Percentiles rank a stretch among this genome's conserved stretches.
These are phyloP conservation scores for Idaea straminata DNA, from an alignment of 2,888 invertebrate species.

Conservation along the genomic window DNA sequence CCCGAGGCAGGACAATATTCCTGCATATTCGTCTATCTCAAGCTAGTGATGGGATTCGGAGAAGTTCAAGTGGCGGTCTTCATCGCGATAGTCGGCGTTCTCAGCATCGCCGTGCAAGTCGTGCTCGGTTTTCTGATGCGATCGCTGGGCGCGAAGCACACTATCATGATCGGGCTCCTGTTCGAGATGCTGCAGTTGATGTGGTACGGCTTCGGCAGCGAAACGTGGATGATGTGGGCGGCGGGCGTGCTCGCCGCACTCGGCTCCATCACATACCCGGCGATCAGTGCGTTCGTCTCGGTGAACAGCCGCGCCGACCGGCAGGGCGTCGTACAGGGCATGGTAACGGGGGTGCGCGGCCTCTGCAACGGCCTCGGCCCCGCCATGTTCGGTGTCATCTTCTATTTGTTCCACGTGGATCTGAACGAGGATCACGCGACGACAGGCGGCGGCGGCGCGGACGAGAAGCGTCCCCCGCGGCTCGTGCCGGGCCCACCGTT, in stretches of 20 bases:
- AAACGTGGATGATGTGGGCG: constrained; percentile 99
- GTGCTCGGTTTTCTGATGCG: constrained; percentile 90
- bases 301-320: constrained; percentile 98
- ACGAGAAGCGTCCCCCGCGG: constrained; percentile 81
- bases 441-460: constrained; percentile 44
- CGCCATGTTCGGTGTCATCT: constrained; percentile 98
- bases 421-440: constrained; percentile 87
- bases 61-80: constrained; percentile 97
- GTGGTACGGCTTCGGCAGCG: constrained; percentile 98
- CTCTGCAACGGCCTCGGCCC: constrained; percentile 99
- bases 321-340: constrained; percentile 97
- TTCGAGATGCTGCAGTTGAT: constrained; percentile 98
- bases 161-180: constrained; percentile 97
- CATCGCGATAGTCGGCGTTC: constrained; percentile 97
- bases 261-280: constrained; percentile 98
- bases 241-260: constrained; percentile 97
- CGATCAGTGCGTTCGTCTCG: constrained; percentile 98
- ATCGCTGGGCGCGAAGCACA: constrained; percentile 95
- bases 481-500: constrained; percentile 98
- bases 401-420: constrained; percentile 99
- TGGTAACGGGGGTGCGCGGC: constrained; percentile 99
- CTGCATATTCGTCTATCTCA: constrained; percentile 99
- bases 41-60: constrained; percentile 97
- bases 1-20: constrained; percentile 99
- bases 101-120: constrained; percentile 97